A percentile compares a stretch with the other conserved stretches of the same genome.
Conservation (phyloP, 2,888 invertebrate genomes). For the Matsumyia berberina region DNA sequence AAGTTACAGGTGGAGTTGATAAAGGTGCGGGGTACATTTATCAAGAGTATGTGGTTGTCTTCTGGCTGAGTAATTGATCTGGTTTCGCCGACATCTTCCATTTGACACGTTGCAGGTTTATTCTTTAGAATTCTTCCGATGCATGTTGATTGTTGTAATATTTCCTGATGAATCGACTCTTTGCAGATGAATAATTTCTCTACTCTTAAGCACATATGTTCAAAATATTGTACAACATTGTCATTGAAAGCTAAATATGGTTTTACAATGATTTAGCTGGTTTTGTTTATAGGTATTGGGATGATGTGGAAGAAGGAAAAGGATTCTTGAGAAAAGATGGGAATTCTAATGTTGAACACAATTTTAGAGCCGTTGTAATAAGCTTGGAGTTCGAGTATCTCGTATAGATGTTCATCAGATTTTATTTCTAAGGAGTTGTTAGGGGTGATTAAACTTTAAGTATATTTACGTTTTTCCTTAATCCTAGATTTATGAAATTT, state of each 20-base stretch:
- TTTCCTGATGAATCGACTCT: slow-evolving; percentile 18
- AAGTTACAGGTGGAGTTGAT: slow-evolving; percentile 24
- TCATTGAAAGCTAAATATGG: background rate
- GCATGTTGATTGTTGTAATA: slow-evolving; percentile 27
- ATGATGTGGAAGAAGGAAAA: slow-evolving; percentile 20
- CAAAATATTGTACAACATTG: background rate
- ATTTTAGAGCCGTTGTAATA: background rate
- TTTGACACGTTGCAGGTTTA: slow-evolving; percentile 23
- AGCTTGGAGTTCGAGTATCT: slow-evolving; percentile 7
- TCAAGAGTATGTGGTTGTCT: slow-evolving; percentile 34
- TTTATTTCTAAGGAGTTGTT: slow-evolving; percentile 21
- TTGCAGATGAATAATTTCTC: slow-evolving; percentile 17
- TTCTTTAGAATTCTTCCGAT: slow-evolving; percentile 18
- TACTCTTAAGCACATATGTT: slow-evolving; percentile 1
- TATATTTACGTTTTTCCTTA: slow-evolving; percentile 32
- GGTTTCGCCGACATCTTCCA: slow-evolving; percentile 29
- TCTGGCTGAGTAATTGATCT: slow-evolving; percentile 24
- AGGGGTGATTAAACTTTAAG: slow-evolving; percentile 1
- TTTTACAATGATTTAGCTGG: background rate
- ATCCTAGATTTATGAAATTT: slow-evolving; percentile 45
- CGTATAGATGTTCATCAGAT: slow-evolving; percentile 35
- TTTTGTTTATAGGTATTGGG: slow-evolving; percentile 18
- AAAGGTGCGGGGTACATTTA: slow-evolving; percentile 23
- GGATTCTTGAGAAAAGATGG: slow-evolving; percentile 12
- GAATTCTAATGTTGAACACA: slow-evolving; percentile 36